Conservation (phyloP, 2,797 vertebrate species). For the Megalops cyprinoides region DNA sequence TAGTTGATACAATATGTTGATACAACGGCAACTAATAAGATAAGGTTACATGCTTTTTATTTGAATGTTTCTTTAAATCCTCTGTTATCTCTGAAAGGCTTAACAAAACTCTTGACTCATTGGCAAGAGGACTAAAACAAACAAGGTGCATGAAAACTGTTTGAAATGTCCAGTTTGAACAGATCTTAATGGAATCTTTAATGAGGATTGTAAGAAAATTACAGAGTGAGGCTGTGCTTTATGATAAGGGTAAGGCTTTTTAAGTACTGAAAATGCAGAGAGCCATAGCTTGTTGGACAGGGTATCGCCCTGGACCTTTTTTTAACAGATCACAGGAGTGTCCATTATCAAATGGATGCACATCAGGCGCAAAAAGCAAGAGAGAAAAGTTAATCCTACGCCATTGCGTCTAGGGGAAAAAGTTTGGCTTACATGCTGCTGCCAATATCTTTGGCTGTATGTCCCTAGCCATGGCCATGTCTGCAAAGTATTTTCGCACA, state of each 20-base stretch:
- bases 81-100: constrained; percentile 72
- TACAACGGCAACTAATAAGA: constrained; percentile 44
- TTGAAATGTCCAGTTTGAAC: constrained; percentile 78
- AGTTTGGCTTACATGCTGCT: not conserved
- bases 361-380: not conserved
- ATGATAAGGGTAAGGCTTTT: constrained; percentile 55
- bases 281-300: constrained; percentile 1
- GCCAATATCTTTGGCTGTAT: constrained; percentile 2
- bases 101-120: constrained; percentile 74
- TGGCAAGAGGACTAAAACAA: constrained; percentile 75
- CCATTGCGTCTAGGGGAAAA: not conserved
- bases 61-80: constrained; percentile 71
- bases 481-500: constrained; percentile 30
- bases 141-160: constrained; percentile 72
- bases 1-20: constrained; percentile 36
- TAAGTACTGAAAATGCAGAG: constrained; percentile 14
- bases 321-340: constrained; percentile 1
- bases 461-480: constrained; percentile 32
- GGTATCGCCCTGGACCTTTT: constrained; percentile 20
- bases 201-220: constrained; percentile 72
- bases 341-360: constrained; percentile 26
- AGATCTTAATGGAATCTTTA: constrained; percentile 85
- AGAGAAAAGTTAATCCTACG: not conserved
- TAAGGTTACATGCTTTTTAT: constrained; percentile 58
- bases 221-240: constrained; percentile 69